Evolutionary conservation across 2,888 invertebrate genomes (phyloP), one percentile per base, ranked within the genome.

Genomic region (Noctua pronuba): DNA sequence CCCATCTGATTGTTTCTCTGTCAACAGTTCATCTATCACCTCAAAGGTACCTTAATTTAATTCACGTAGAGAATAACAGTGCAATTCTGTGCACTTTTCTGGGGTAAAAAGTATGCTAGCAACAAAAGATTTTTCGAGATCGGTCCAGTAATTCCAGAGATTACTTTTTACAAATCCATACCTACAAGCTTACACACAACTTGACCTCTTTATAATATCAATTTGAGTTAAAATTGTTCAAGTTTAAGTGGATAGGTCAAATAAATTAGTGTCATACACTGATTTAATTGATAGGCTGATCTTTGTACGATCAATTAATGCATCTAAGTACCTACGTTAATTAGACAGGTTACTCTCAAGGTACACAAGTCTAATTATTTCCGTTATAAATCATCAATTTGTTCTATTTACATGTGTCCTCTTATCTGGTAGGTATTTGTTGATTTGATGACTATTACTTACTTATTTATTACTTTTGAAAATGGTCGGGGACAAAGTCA

Each of bases 211-310:
- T 35, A 24, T 24, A 44, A 24, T 62, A 24, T 21, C 5, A n/a
- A 24, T 24, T 52, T 18, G 16, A 31, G 62, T 79, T 38, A 38
- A 28, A 64, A 72, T 21, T 46, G 11, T 64, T 62, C 44, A 64
- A n/a, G 35, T 38, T 55, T 21, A 49, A 21, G 41, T 62, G n/a
- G 35, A 49, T 35, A 21, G 60, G 60, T 77, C 41, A 77, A 77
- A 77, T 46, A 60, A 77, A 60, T 60, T 77, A 62, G 38, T 65
- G 28, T 71, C 55, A 71, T 44, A 65, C n/a, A 41, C 21, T 21
- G 44, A 38, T 73, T 65, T 49, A 65, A 58, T 80, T 73, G 31
- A 49, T 58, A 35, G 10, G 24, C 24, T 58, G 10, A 58, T 49
- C 55, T 41, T 58, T 58, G 49, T 44, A 49, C n/a, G 11, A 49